Percentiles rank a stretch among this genome's conserved stretches.
Evolutionary conservation across 2,797 vertebrate genomes (phyloP).

Genomic region (Acanthurus tractus): DNA sequence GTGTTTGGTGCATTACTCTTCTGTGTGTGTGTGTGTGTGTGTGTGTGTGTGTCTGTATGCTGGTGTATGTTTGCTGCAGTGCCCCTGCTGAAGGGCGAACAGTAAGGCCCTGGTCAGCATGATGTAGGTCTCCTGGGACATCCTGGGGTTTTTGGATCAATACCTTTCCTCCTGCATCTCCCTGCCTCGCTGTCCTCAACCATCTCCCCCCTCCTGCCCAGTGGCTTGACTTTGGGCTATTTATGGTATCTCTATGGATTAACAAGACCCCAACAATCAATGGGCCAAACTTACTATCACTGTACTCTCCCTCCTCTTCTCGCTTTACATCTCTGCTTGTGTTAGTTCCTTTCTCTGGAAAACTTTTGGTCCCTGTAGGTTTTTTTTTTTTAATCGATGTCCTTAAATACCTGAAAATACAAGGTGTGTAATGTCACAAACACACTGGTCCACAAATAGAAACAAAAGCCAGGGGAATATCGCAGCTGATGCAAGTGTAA

Average conservation of each 20-base stretch:
- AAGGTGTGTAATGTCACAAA: slow-evolving; percentile 25
- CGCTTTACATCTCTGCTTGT: slow-evolving; percentile 60
- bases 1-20: slow-evolving; percentile 66
- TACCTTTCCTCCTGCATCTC: slow-evolving; percentile 71
- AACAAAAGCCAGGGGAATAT: slow-evolving; percentile 32
- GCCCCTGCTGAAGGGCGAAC: slow-evolving; percentile 81
- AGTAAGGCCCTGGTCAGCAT: slow-evolving; percentile 81
- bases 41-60: slow-evolving; percentile 28
- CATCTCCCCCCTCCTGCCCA: slow-evolving; percentile 56
- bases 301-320: slow-evolving; percentile 44
- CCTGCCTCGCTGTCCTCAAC: slow-evolving; percentile 58
- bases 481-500: slow-evolving; percentile 17
- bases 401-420: slow-evolving; percentile 37
- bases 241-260: slow-evolving; percentile 78
- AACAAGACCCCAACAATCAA: slow-evolving; percentile 76
- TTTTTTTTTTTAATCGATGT: slow-evolving; percentile 22
- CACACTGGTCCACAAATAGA: slow-evolving; percentile 31
- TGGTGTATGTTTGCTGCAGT: slow-evolving; percentile 75
- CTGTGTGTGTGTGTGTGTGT: slow-evolving; percentile 28
- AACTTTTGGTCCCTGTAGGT: slow-evolving; percentile 63
- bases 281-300: slow-evolving; percentile 68
- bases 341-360: slow-evolving; percentile 66
- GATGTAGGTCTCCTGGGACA: slow-evolving; percentile 72
- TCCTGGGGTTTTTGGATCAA: slow-evolving; percentile 75
- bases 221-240: slow-evolving; percentile 79